A percentile compares a stretch with the other conserved stretches of the same genome.
Conservation (phyloP, 2,888 invertebrate species). For the Baccha elongata region DNA sequence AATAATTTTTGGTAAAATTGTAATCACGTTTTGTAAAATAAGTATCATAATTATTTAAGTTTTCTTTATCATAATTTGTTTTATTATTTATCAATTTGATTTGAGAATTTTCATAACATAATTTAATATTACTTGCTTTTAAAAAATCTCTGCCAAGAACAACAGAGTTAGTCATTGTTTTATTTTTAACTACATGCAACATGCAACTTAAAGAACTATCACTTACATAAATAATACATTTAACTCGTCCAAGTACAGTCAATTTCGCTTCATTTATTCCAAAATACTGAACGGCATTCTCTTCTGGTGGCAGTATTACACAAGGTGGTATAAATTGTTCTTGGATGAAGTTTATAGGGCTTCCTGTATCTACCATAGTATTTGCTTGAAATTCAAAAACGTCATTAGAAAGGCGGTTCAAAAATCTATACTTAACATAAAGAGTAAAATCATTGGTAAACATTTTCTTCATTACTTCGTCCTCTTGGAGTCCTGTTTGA, state of each 20-base stretch:
- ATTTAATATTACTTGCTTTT: constrained; percentile 3
- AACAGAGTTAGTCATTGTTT: constrained; percentile 13
- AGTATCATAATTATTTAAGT: not conserved
- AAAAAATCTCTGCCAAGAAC: constrained; percentile 33
- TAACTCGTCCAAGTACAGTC: not conserved
- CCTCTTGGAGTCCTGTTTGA: not conserved
- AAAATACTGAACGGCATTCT: not conserved
- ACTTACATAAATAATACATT: constrained; percentile 11
- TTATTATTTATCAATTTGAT: not conserved
- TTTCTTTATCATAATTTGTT: not conserved
- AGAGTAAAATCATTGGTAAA: not conserved
- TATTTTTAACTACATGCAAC: constrained; percentile 3
- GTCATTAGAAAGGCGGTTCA: constrained; percentile 9
- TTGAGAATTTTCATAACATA: constrained; percentile 5
- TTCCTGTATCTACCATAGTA: constrained; percentile 25
- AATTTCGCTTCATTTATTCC: constrained; percentile 20
- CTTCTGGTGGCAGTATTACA: too few species aligned
- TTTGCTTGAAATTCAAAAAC: constrained; percentile 31
- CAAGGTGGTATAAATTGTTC: constrained; percentile 10
- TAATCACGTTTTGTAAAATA: constrained; percentile 1
- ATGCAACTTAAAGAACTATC: not conserved
- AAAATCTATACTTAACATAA: constrained; percentile 19
- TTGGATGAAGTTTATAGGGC: constrained; percentile 19
- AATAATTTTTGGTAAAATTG: not conserved
- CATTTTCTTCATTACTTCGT: not conserved